A percentile compares a stretch with the other conserved stretches of the same genome.
Evolutionary conservation across 1,140 invertebrate species (phyloP).

Genomic region (Drosophila guanche): DNA sequence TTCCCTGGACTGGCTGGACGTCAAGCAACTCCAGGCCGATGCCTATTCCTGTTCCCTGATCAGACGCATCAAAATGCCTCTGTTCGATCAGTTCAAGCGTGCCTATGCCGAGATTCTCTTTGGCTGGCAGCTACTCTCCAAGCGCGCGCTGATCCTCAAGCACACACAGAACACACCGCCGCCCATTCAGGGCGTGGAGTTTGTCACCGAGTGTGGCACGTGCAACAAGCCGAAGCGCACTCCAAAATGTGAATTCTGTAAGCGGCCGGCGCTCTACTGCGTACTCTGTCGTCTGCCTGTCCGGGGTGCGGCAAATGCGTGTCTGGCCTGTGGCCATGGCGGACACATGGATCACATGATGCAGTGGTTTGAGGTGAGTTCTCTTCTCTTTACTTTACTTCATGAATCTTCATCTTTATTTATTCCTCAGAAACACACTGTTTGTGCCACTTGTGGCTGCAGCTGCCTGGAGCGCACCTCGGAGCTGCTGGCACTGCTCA

Average conservation of each 20-base stretch:
- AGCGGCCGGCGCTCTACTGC: slow-evolving; percentile 89
- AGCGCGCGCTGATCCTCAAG: slow-evolving; percentile 92
- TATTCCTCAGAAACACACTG: slow-evolving; percentile 83
- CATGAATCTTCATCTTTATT: slow-evolving; percentile 30
- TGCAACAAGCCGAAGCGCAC: slow-evolving; percentile 87
- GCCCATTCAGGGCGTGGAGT: slow-evolving; percentile 89
- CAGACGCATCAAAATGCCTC: slow-evolving; percentile 84
- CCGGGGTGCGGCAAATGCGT: slow-evolving; percentile 92
- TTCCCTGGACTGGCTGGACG: slow-evolving; percentile 87
- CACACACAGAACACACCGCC: slow-evolving; percentile 86
- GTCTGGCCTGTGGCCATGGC: slow-evolving; percentile 94
- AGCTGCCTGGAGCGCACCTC: slow-evolving; percentile 88
- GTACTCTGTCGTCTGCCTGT: slow-evolving; percentile 93
- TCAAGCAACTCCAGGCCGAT: slow-evolving; percentile 60
- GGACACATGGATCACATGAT: slow-evolving; percentile 93
- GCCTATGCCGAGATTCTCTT: slow-evolving; percentile 95
- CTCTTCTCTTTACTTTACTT: background rate
- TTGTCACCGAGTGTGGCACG: slow-evolving; percentile 89
- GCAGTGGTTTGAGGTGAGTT: slow-evolving; percentile 91
- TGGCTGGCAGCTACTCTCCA: slow-evolving; percentile 91
- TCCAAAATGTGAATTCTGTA: slow-evolving; percentile 88
- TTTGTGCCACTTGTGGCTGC: slow-evolving; percentile 92
- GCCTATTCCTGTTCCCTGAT: slow-evolving; percentile 67
- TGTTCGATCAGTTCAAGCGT: slow-evolving; percentile 94
- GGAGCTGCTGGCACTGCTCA: slow-evolving; percentile 58